These are phyloP conservation scores for Acanthosepion lycidas DNA, from an alignment of 2,888 invertebrate genomes.

Conservation along the genomic window DNA sequence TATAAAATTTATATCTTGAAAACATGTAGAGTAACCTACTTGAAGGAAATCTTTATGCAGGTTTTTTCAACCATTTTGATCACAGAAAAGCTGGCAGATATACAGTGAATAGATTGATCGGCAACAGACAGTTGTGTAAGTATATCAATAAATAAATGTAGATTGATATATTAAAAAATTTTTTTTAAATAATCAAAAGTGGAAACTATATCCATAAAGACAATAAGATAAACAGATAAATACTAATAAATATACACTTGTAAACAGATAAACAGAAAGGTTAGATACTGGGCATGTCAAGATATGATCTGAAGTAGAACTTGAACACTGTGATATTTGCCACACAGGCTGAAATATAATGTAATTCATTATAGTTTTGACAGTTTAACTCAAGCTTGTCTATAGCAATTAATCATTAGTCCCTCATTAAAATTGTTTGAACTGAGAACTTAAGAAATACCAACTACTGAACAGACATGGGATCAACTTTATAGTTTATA, in stretches of 20 bases:
- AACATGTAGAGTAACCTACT: neutral
- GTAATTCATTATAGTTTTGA: neutral
- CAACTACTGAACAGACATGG: too few species aligned
- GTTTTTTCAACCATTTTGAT: neutral
- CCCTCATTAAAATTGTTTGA: neutral
- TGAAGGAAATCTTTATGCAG: neutral
- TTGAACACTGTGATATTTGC: too few species aligned
- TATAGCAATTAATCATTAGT: neutral
- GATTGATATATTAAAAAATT: neutral
- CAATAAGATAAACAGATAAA: neutral
- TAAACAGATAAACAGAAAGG: neutral
- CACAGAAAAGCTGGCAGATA: neutral
- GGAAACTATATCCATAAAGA: too few species aligned
- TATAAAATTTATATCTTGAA: too few species aligned
- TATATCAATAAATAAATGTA: neutral
- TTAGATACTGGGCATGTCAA: too few species aligned
- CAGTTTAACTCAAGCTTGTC: neutral
- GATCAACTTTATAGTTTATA: too few species aligned
- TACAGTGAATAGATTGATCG: too few species aligned
- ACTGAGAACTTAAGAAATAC: neutral
- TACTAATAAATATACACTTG: neutral
- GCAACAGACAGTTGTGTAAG: too few species aligned
- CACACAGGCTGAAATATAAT: neutral
- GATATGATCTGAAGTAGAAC: too few species aligned
- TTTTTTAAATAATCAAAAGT: too few species aligned